Percentiles rank a stretch among this genome's conserved stretches.
These are phyloP conservation scores for Thunnus albacares DNA, from an alignment of 2,797 vertebrate species.

Conservation along the genomic window DNA sequence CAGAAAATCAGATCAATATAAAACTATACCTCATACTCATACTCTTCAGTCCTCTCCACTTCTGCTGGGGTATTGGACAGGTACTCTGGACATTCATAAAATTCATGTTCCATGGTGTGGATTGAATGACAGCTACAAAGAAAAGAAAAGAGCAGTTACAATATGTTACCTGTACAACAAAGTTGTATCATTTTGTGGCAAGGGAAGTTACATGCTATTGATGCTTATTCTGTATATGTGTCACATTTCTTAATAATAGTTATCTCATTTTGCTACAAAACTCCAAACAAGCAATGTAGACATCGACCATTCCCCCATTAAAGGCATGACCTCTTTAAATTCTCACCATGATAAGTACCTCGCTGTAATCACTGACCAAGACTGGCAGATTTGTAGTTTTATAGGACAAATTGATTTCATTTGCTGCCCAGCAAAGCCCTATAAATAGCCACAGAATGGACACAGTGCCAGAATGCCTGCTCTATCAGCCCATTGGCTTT, in stretches of 20 bases:
- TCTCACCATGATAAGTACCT: slow-evolving; percentile 36
- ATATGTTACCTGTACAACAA: not conserved
- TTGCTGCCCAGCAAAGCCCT: slow-evolving; percentile 61
- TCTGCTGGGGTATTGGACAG: slow-evolving; percentile 90
- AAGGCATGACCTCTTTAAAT: slow-evolving; percentile 58
- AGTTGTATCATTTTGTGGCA: no score
- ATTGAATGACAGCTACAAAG: slow-evolving; percentile 93
- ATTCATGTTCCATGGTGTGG: slow-evolving; percentile 94
- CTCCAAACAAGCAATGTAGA: slow-evolving; percentile 16
- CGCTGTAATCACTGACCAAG: slow-evolving; percentile 59
- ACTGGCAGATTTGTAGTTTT: slow-evolving; percentile 60
- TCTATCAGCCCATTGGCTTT: slow-evolving; percentile 81
- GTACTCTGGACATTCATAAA: slow-evolving; percentile 95
- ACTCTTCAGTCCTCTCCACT: slow-evolving; percentile 92
- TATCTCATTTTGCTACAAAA: slow-evolving; percentile 30
- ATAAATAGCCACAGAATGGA: slow-evolving; percentile 74
- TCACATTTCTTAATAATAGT: not conserved
- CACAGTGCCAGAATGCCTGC: slow-evolving; percentile 52
- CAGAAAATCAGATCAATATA: not conserved
- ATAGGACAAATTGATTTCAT: slow-evolving; percentile 71
- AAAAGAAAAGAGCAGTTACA: slow-evolving; percentile 9
- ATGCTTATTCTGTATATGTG: no score
- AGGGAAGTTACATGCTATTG: not conserved
- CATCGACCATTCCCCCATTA: slow-evolving; percentile 29
- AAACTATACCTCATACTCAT: slow-evolving; percentile 93